Percentiles rank a stretch among this genome's conserved stretches.
Evolutionary conservation across 1,140 invertebrate species (phyloP).

Genomic region (Charaxes varanes): DNA sequence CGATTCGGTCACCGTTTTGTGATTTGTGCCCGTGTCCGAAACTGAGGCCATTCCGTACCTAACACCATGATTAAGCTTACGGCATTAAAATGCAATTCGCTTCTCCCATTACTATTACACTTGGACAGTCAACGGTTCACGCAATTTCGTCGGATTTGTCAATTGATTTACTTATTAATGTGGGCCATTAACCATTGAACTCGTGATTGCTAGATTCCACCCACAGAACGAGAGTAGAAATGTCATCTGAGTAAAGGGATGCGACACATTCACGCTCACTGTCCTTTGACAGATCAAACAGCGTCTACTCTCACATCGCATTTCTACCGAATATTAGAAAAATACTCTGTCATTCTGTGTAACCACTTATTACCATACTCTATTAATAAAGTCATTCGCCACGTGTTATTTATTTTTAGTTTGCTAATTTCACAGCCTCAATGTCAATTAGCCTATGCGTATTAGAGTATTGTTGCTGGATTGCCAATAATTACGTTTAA

Average conservation of each 20-base stretch:
- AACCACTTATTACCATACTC: conserved; percentile 46
- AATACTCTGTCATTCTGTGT: conserved; percentile 40
- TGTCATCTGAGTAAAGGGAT: conserved; percentile 31
- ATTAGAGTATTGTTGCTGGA: conserved; percentile 71
- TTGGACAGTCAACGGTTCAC: conserved; percentile 52
- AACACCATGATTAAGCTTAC: conserved; percentile 36
- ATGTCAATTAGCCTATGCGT: conserved; percentile 72
- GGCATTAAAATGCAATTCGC: conserved; percentile 45
- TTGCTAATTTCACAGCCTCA: conserved; percentile 73
- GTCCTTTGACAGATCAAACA: conserved; percentile 7
- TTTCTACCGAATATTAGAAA: conserved; percentile 37
- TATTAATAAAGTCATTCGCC: conserved; percentile 62
- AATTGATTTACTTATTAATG: conserved; percentile 71
- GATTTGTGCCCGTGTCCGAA: conserved; percentile 54
- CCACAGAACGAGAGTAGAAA: conserved; percentile 45
- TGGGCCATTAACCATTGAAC: conserved; percentile 58
- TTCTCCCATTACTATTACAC: conserved; percentile 38
- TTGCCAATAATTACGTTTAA: conserved; percentile 68
- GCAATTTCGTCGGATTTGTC: conserved; percentile 52
- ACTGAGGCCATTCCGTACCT: conserved; percentile 52
- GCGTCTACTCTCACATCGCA: conserved; percentile 31
- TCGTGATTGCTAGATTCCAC: conserved; percentile 39
- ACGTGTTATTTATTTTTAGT: conserved; percentile 65
- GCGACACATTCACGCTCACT: conserved; percentile 11
- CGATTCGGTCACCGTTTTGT: conserved; percentile 42